Percentiles rank a stretch among this genome's conserved stretches.
Conservation (phyloP, 2,113 vertebrate genomes). For the Bucco capensis region DNA sequence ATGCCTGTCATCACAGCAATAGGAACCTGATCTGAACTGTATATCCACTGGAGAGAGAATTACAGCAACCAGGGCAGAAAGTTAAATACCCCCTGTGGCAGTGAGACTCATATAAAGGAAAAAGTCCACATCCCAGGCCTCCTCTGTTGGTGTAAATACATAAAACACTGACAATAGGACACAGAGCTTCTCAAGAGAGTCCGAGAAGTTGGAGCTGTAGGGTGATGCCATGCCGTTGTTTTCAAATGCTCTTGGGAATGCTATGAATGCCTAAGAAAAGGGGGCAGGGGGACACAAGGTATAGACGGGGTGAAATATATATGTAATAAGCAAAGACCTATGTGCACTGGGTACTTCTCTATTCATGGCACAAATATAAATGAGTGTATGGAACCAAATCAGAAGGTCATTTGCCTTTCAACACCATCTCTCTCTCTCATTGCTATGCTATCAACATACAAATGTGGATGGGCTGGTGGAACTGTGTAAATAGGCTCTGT, state of each 20-base stretch:
- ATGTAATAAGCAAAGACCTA: neutral
- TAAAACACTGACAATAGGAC: slow-evolving; percentile 45
- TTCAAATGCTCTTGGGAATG: neutral
- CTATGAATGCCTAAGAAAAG: neutral
- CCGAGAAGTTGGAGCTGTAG: neutral
- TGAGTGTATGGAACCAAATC: neutral
- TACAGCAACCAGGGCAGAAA: slow-evolving; percentile 71
- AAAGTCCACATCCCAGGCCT: slow-evolving; percentile 22
- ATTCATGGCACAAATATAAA: neutral
- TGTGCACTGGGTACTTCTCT: neutral
- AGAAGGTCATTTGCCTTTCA: slow-evolving; percentile 28
- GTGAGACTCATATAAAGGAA: slow-evolving; percentile 62
- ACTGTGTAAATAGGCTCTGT: neutral
- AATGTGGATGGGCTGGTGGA: neutral
- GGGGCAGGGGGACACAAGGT: neutral
- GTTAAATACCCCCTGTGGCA: slow-evolving; percentile 71
- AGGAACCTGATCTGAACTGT: slow-evolving; percentile 74
- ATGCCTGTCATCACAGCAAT: slow-evolving; percentile 82
- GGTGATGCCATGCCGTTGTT: slow-evolving; percentile 38
- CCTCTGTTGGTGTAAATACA: slow-evolving; percentile 55
- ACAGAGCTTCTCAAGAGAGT: neutral
- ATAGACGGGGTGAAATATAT: neutral
- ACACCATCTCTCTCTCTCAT: neutral
- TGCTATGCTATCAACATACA: slow-evolving; percentile 2
- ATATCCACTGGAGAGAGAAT: slow-evolving; percentile 73